These are phyloP conservation scores for Ennomos fuscantarius DNA, from an alignment of 2,888 invertebrate genomes.

Conservation along the genomic window DNA sequence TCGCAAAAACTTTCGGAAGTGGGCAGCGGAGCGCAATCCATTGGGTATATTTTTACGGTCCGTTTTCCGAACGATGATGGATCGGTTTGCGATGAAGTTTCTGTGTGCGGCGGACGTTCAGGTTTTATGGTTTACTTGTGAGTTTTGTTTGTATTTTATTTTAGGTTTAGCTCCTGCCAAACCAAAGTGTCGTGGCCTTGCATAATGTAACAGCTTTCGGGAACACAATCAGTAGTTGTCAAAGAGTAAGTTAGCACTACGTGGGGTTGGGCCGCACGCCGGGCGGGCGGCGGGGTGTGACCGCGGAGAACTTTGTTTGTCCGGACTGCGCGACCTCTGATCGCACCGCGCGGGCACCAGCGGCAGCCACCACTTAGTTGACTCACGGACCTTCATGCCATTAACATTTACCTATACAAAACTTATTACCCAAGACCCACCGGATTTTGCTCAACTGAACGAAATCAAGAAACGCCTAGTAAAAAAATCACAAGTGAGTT, in stretches of 20 bases:
- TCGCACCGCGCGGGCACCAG: neutral
- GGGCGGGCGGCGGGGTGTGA: neutral
- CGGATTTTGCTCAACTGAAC: too few relatives aligned
- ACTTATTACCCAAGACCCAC: too few relatives aligned
- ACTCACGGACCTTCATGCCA: constrained; percentile 14
- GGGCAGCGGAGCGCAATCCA: constrained; percentile 18
- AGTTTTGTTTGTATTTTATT: constrained; percentile 10
- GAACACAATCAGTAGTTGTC: neutral
- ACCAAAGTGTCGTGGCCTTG: neutral
- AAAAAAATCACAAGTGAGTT: too few relatives aligned
- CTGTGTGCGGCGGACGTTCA: constrained; percentile 10
- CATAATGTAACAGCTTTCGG: neutral
- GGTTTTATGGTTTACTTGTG: constrained; percentile 11
- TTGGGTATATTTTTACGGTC: constrained; percentile 20
- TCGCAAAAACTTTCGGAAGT: constrained; percentile 10
- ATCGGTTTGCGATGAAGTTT: constrained; percentile 10
- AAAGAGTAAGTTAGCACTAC: constrained; percentile 8
- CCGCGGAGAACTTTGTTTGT: constrained; percentile 17
- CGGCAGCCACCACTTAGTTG: constrained; percentile 1
- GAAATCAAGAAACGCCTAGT: too few relatives aligned
- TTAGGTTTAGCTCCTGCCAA: neutral
- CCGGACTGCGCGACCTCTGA: neutral
- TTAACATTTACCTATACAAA: neutral
- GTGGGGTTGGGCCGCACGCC: neutral
- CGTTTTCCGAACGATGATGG: constrained; percentile 25